Evolutionary conservation across 2,113 vertebrate genomes (phyloP).

Genomic region (Opisthocomus hoazin): DNA sequence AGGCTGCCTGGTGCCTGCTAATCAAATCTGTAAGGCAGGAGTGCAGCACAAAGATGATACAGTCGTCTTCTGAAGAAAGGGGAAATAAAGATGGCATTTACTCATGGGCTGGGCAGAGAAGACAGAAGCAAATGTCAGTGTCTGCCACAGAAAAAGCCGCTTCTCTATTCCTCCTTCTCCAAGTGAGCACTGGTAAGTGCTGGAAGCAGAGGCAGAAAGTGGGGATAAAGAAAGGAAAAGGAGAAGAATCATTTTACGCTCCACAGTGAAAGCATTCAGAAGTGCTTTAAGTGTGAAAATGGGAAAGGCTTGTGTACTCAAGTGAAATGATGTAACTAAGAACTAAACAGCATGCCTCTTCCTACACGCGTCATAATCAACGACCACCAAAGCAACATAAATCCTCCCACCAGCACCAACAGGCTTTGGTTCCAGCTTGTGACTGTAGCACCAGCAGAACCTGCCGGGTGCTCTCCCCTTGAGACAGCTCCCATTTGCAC

Average conservation of each 20-base stretch:
- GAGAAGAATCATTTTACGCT: not conserved
- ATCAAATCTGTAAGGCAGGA: not conserved
- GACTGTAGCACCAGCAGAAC: not conserved
- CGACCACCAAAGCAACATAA: accelerated
- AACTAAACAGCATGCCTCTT: not conserved
- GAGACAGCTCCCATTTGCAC: not conserved
- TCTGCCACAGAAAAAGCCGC: not conserved
- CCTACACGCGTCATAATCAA: not conserved
- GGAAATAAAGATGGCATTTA: not conserved
- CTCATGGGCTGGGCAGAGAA: not conserved
- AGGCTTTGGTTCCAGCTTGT: no score
- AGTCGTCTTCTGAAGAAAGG: not conserved
- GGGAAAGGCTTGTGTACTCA: not conserved
- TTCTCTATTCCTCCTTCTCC: not conserved
- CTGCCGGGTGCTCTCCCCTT: not conserved
- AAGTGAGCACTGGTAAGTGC: not conserved
- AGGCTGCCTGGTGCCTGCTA: not conserved
- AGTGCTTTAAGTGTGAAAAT: not conserved
- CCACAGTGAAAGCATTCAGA: not conserved
- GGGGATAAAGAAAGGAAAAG: not conserved
- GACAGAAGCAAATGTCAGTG: not conserved
- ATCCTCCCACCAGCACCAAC: not conserved
- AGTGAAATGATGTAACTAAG: not conserved
- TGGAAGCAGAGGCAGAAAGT: not conserved
- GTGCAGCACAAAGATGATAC: not conserved